These are phyloP conservation scores for Acrossocheilus fasciatus DNA, from an alignment of 2,797 vertebrate species.

Conservation along the genomic window DNA sequence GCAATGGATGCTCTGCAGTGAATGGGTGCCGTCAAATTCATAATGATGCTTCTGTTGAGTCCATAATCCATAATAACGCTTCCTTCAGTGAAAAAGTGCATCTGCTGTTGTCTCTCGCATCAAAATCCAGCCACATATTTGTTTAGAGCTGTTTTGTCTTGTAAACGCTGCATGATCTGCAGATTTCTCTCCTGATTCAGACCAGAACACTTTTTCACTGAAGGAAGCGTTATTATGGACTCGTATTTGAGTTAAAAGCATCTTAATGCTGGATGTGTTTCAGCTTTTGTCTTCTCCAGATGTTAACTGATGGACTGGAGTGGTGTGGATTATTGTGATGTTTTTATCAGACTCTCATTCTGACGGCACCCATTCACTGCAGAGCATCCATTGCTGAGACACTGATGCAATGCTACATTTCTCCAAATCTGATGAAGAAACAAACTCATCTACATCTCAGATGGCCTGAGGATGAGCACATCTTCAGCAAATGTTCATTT, in stretches of 20 bases:
- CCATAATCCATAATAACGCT: neutral
- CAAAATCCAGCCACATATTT: too few species aligned
- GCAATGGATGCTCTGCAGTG: neutral
- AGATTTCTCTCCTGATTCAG: too few species aligned
- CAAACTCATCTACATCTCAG: neutral
- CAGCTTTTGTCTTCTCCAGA: neutral
- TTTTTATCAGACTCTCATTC: neutral
- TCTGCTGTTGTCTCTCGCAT: too few species aligned
- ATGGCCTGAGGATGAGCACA: neutral
- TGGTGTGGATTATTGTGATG: neutral
- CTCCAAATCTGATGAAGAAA: neutral
- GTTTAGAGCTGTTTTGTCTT: neutral
- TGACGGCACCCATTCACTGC: neutral
- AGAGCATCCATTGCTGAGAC: neutral
- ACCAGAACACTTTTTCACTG: too few species aligned
- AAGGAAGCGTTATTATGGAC: neutral
- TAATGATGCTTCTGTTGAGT: too few species aligned
- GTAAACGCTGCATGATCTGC: neutral
- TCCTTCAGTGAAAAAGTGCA: neutral
- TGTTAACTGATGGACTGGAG: neutral
- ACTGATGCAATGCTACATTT: neutral
- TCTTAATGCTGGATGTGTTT: neutral
- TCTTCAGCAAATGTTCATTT: too few species aligned
- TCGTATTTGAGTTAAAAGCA: neutral
- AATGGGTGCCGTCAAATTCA: neutral